These are phyloP conservation scores for Folsomia manolachei DNA, from an alignment of 2,888 invertebrate genomes.

Conservation along the genomic window DNA sequence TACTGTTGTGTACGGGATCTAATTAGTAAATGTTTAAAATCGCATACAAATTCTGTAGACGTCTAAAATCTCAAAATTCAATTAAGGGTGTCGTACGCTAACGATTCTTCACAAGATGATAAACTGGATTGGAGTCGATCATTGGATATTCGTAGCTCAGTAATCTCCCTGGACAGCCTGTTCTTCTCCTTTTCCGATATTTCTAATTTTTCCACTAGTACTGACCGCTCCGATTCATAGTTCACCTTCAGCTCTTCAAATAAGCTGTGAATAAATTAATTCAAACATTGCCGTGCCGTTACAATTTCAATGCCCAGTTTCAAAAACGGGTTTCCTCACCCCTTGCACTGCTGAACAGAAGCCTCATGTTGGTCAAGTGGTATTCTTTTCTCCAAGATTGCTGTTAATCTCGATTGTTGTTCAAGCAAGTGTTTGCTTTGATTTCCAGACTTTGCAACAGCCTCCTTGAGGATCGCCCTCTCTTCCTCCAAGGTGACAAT, in stretches of 20 bases:
- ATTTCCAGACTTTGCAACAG: constrained; percentile 32
- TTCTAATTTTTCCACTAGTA: constrained; percentile 35
- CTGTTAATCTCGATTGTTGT: constrained; percentile 37
- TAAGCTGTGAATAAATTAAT: constrained; percentile 26
- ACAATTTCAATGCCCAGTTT: background rate
- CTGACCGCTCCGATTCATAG: constrained; percentile 37
- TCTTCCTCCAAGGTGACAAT: constrained; percentile 41
- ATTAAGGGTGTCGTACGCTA: constrained; percentile 28
- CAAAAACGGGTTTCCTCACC: constrained; percentile 26
- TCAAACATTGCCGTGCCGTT: background rate
- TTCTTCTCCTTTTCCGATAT: constrained; percentile 40
- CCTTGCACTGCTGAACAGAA: constrained; percentile 42
- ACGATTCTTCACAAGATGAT: constrained; percentile 31
- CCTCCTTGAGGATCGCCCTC: constrained; percentile 22
- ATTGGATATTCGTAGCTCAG: constrained; percentile 37
- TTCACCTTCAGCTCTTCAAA: constrained; percentile 46
- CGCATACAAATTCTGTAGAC: background rate
- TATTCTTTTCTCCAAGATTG: constrained; percentile 37
- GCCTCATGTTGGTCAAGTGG: constrained; percentile 45
- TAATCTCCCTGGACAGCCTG: constrained; percentile 30
- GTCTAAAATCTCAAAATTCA: background rate
- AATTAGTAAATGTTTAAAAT: no score
- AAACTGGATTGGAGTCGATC: constrained; percentile 33
- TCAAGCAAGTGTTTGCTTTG: constrained; percentile 37
- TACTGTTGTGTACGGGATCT: background rate